These are phyloP conservation scores for Leptosomus discolor DNA, from an alignment of 2,113 vertebrate species.

Conservation along the genomic window DNA sequence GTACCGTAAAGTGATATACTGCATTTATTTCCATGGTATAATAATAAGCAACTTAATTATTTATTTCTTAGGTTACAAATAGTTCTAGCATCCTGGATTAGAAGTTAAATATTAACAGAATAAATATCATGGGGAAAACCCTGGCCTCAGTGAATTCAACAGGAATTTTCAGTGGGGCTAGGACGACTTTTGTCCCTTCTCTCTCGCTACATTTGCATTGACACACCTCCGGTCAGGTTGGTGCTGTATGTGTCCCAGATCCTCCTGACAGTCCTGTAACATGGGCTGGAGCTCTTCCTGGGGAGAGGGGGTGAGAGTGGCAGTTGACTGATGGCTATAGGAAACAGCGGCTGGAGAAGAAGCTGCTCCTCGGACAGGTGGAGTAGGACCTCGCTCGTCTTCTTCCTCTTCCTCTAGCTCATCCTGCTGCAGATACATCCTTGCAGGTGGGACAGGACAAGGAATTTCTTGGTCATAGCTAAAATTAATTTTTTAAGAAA, in stretches of 20 bases:
- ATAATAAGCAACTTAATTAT: constrained; percentile 1
- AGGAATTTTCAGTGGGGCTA: not conserved
- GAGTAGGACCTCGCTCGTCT: constrained; percentile 93
- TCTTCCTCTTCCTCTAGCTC: constrained; percentile 89
- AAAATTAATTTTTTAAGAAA: constrained; percentile 56
- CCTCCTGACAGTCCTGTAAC: constrained; percentile 87
- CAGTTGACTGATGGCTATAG: constrained; percentile 97
- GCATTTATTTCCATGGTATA: not conserved
- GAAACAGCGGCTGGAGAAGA: constrained; percentile 96
- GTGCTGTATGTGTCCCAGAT: constrained; percentile 73
- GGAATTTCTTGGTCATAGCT: constrained; percentile 93
- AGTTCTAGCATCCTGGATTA: not conserved
- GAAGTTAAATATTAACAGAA: not conserved
- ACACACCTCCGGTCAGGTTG: constrained; percentile 88
- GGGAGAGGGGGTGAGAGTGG: constrained; percentile 95
- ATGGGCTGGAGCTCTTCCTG: constrained; percentile 97
- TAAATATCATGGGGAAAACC: not conserved
- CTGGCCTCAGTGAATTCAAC: not conserved
- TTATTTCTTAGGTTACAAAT: not conserved
- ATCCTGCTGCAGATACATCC: constrained; percentile 96
- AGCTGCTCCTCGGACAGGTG: constrained; percentile 91
- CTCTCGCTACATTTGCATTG: not conserved
- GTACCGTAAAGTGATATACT: not conserved
- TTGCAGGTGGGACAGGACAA: constrained; percentile 89
- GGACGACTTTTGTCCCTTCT: not conserved